Percentiles rank a stretch among this genome's conserved stretches.
Conservation (phyloP, 1,140 invertebrate species). For the Manduca sexta region DNA sequence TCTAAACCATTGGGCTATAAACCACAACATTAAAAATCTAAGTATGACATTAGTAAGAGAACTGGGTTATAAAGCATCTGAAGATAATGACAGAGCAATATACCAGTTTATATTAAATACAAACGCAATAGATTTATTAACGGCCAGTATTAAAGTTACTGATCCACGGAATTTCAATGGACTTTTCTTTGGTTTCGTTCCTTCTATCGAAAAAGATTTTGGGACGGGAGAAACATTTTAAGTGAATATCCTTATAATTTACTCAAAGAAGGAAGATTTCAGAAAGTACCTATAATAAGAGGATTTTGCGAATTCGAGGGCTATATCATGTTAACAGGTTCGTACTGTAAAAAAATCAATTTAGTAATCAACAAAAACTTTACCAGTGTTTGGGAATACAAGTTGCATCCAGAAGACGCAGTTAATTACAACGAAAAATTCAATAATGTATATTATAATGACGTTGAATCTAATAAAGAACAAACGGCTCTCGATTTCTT, state of each 20-base stretch:
- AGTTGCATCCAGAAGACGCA: slow-evolving; percentile 18
- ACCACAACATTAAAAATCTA: slow-evolving; percentile 21
- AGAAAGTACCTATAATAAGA: slow-evolving; percentile 62
- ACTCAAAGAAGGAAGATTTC: slow-evolving; percentile 64
- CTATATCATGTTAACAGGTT: no score
- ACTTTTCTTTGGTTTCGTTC: slow-evolving; percentile 35
- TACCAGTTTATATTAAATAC: slow-evolving; percentile 22
- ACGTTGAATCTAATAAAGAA: slow-evolving; percentile 13
- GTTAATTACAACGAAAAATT: slow-evolving; percentile 25
- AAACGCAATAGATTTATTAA: no score
- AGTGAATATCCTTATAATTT: slow-evolving; percentile 70
- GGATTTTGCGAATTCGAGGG: slow-evolving; percentile 69
- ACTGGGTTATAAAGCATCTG: slow-evolving; percentile 21
- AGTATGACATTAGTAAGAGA: slow-evolving; percentile 12
- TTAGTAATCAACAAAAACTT: slow-evolving; percentile 30
- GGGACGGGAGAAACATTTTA: slow-evolving; percentile 64
- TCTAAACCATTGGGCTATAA: slow-evolving; percentile 42
- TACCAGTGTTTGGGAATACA: slow-evolving; percentile 22
- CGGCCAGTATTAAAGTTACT: no score
- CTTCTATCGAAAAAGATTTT: slow-evolving; percentile 52
- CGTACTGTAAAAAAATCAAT: slow-evolving; percentile 16
- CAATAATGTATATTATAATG: slow-evolving; percentile 29
- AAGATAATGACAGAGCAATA: slow-evolving; percentile 16
- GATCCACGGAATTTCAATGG: no score
- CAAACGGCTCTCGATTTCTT: slow-evolving; percentile 31